Evolutionary conservation across 2,888 invertebrate genomes (phyloP), one percentile per base, ranked within the genome.

Genomic region (Torymus auratus): DNA sequence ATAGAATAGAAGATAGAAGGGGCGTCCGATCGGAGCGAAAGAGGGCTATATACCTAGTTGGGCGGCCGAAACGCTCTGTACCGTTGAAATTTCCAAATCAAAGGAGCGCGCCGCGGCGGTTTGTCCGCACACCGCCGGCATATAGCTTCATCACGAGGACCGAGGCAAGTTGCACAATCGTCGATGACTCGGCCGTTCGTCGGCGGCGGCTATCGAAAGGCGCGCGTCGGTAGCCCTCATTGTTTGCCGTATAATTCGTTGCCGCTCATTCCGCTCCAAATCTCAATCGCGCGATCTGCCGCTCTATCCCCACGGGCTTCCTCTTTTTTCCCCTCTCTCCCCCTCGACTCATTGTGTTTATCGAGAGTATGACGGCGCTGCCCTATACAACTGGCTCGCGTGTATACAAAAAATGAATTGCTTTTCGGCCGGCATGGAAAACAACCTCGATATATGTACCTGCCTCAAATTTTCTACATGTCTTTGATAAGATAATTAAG

Each of bases 201-300:
- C 2, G 10, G 53, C 68, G 23, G n/a, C 70, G 56, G 23, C 55
- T n/a, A 15, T 13, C 17, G 4, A 58, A 58, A 58, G 61, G 23
- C 75, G 61, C 81, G 69, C 70, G 72, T 28, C 80, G 80, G 82
- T 82, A 82, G 82, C 82, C 52, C 75, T 56, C 75, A 79, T 75
- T 82, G 82, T 82, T 82, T 82, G 79, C 75, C 79, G 70, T 71
- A 55, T 80, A 80, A 82, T 80, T 82, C 80, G 75, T 82, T 75
- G 78, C 69, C 78, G 80, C 82, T 80, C 82, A 64, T 80, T 80
- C 72, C 67, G 72, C 78, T 78, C 78, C 69, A 20, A 72, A 77
- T 81, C 72, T 72, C 67, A 62, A 77, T 78, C 76, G 52, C 5
- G 0, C 76, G 60, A 68, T 77, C 76, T 76, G 14, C 50, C 67